These are phyloP conservation scores for Cromileptes altivelis DNA, from an alignment of 2,113 vertebrate species.

Conservation along the genomic window DNA sequence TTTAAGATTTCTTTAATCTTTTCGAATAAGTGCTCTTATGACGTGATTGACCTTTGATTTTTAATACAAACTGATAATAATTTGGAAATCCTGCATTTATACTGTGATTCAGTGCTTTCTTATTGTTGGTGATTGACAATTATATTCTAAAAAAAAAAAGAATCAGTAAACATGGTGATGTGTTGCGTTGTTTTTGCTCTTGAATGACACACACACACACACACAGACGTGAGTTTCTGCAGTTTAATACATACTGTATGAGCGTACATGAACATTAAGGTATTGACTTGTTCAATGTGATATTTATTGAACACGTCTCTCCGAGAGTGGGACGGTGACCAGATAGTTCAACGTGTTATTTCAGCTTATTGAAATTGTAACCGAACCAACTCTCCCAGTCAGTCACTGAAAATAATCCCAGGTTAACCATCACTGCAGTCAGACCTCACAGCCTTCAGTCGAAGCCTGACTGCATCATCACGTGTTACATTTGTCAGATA, in stretches of 20 bases:
- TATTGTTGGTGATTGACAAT: conserved; percentile 2
- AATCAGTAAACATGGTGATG: conserved; percentile 1
- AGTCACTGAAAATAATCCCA: not conserved
- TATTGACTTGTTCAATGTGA: conserved; percentile 58
- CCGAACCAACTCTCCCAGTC: conserved; percentile 6
- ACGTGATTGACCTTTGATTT: not conserved
- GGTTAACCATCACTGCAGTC: not conserved
- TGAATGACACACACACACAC: conserved; percentile 32
- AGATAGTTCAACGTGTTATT: conserved; percentile 23
- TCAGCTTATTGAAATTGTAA: conserved; percentile 15
- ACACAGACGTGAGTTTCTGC: conserved; percentile 28
- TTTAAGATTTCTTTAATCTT: conserved; percentile 8
- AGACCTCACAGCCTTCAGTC: not conserved
- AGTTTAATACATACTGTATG: conserved; percentile 71
- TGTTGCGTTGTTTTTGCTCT: not conserved
- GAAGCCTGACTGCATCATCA: not conserved
- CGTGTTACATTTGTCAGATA: conserved; percentile 9
- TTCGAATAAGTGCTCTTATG: conserved; percentile 55
- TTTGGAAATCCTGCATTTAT: not conserved
- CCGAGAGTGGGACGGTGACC: not conserved
- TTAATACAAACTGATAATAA: not conserved
- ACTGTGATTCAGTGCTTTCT: conserved; percentile 23
- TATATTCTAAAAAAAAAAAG: not conserved
- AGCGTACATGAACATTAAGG: conserved; percentile 56
- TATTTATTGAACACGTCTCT: conserved; percentile 23